phyloP scores from a whole-genome alignment of 2,113 vertebrate species.

The Prunella fulvescens region DNA sequence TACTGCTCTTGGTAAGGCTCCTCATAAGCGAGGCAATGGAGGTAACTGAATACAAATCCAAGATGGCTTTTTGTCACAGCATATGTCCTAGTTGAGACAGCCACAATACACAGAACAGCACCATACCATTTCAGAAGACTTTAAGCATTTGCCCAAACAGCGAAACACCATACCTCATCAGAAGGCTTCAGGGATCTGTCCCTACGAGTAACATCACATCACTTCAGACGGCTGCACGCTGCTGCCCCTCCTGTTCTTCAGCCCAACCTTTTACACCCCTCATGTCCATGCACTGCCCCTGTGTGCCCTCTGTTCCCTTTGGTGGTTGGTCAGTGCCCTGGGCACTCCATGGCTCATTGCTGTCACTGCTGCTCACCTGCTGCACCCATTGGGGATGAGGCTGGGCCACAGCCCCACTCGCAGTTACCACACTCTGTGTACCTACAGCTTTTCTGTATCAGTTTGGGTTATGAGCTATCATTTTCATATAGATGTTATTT shows the following conservation, averaged over 20 bases:
- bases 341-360: background rate
- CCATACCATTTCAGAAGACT: background rate
- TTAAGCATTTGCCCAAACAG: background rate
- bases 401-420: background rate
- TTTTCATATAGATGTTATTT: background rate
- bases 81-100: too few relatives aligned
- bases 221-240: background rate
- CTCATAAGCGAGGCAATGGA: background rate
- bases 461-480: background rate
- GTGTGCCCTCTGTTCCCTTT: background rate
- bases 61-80: background rate
- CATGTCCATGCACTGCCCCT: background rate
- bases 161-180: background rate
- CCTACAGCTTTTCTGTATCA: background rate
- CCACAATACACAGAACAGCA: background rate
- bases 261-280: background rate
- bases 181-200: background rate
- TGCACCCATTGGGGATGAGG: accelerated
- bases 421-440: background rate
- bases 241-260: background rate
- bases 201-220: background rate
- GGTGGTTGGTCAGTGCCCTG: background rate
- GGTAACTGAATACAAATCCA: background rate
- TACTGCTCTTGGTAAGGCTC: background rate
- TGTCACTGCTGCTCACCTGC: background rate